These are phyloP conservation scores for Clanis bilineata DNA, from an alignment of 2,888 invertebrate species.

Conservation along the genomic window DNA sequence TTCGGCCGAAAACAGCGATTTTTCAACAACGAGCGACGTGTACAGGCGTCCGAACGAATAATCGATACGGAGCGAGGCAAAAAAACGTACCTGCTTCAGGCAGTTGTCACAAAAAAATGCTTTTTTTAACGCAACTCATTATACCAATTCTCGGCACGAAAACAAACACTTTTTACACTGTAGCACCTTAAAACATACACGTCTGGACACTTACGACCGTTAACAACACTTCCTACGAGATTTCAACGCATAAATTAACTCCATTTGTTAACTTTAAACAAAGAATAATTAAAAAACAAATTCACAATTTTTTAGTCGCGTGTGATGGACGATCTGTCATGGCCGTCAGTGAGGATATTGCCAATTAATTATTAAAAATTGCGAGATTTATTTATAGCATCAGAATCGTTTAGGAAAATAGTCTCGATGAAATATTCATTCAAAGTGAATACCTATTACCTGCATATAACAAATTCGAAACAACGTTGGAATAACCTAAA, in stretches of 20 bases:
- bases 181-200: slow-evolving; percentile 6
- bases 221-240: not conserved
- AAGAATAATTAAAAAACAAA: slow-evolving; percentile 43
- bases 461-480: too few relatives aligned
- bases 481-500: too few relatives aligned
- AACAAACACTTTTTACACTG: slow-evolving; percentile 7
- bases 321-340: slow-evolving; percentile 36
- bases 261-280: slow-evolving; percentile 40
- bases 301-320: slow-evolving; percentile 52
- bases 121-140: slow-evolving; percentile 39
- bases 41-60: slow-evolving; percentile 39
- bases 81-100: slow-evolving; percentile 52
- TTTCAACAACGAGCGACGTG: slow-evolving; percentile 22
- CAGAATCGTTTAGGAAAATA: too few relatives aligned
- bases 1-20: slow-evolving; percentile 20
- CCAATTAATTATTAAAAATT: slow-evolving; percentile 25
- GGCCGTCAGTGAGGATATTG: slow-evolving; percentile 28
- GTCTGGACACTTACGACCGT: not conserved
- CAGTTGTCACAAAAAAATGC: slow-evolving; percentile 52
- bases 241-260: slow-evolving; percentile 26
- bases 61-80: slow-evolving; percentile 58
- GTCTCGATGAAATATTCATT: too few relatives aligned
- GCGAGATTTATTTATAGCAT: too few relatives aligned
- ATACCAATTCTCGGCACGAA: slow-evolving; percentile 14
- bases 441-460: too few relatives aligned